phyloP scores from a whole-genome alignment of 2,113 vertebrate genomes.

The Thalassarche chlororhynchos region DNA sequence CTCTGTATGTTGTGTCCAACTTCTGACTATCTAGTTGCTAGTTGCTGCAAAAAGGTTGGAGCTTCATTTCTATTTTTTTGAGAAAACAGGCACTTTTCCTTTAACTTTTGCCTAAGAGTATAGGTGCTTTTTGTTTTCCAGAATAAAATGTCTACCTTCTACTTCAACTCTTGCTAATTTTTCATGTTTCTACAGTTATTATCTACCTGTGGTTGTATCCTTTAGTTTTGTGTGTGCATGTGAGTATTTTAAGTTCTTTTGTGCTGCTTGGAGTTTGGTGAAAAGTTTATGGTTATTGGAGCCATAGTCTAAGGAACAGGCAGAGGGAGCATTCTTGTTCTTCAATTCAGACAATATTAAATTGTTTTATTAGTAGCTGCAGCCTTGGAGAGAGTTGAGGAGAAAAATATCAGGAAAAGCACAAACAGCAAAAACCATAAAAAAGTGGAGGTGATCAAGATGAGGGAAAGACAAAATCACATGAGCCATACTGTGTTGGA shows the following conservation, averaged over 20 bases:
- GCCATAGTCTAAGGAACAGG: not conserved
- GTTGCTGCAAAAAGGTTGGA: not conserved
- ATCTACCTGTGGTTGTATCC: not conserved
- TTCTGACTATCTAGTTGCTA: not conserved
- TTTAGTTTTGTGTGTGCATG: not conserved
- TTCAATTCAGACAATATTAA: not conserved
- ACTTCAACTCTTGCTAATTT: not conserved
- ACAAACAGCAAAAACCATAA: not conserved
- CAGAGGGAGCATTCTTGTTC: not conserved
- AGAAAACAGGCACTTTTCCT: not conserved
- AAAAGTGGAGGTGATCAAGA: not conserved
- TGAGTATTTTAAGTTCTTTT: not conserved
- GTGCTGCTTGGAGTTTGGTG: not conserved
- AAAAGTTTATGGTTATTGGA: not conserved
- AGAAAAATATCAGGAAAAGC: not conserved
- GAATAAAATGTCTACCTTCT: not conserved
- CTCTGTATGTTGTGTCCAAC: not conserved
- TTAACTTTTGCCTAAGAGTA: not conserved
- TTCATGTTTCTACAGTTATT: not conserved
- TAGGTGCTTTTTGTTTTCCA: not conserved
- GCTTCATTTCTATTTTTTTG: not conserved
- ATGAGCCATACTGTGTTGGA: not conserved
- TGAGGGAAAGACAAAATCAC: not conserved
- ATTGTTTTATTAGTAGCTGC: not conserved
- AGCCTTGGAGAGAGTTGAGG: not conserved